A percentile compares a stretch with the other conserved stretches of the same genome.
Evolutionary conservation across 53 echinoderm and acorn worm genomes (phyloP).

Genomic region (Actinopyga echinites): DNA sequence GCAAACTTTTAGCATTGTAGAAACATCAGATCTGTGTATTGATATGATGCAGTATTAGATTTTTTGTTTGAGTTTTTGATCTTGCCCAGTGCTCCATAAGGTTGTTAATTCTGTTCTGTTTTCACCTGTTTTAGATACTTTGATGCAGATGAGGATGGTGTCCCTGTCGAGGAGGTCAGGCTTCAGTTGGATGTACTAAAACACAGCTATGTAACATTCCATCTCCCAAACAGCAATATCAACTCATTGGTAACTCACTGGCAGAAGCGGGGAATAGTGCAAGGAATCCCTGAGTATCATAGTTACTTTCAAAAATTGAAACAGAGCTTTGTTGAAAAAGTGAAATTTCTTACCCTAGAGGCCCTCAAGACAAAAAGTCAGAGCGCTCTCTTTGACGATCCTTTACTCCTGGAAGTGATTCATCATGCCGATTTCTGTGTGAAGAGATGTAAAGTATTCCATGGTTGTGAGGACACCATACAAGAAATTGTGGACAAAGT

Average conservation of each 20-base stretch:
- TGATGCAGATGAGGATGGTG: constrained; percentile 28
- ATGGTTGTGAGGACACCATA: constrained; percentile 81
- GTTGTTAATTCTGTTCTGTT: not conserved
- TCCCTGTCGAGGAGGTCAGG: constrained; percentile 48
- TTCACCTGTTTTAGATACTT: constrained; percentile 29
- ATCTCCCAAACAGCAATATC: constrained; percentile 52
- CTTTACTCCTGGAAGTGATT: constrained; percentile 67
- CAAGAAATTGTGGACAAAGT: constrained; percentile 56
- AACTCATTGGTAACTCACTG: constrained; percentile 55
- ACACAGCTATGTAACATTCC: constrained; percentile 44
- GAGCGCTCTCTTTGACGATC: constrained; percentile 52
- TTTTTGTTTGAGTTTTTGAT: too few species aligned
- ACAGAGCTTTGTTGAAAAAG: constrained; percentile 49
- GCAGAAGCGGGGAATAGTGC: constrained; percentile 52
- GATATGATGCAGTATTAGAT: too few species aligned
- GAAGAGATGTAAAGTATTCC: constrained; percentile 73
- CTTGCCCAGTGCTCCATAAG: too few species aligned
- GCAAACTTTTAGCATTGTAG: too few species aligned
- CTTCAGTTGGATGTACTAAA: constrained; percentile 54
- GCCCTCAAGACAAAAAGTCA: constrained; percentile 31
- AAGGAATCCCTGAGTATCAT: constrained; percentile 32
- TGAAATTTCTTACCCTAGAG: constrained; percentile 54
- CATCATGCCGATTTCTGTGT: constrained; percentile 88
- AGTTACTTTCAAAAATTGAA: constrained; percentile 58
- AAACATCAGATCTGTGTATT: too few species aligned